Base-by-base conservation (phyloP, 2,113 vertebrate genomes). In the Cochlearius cochlearius region DNA sequence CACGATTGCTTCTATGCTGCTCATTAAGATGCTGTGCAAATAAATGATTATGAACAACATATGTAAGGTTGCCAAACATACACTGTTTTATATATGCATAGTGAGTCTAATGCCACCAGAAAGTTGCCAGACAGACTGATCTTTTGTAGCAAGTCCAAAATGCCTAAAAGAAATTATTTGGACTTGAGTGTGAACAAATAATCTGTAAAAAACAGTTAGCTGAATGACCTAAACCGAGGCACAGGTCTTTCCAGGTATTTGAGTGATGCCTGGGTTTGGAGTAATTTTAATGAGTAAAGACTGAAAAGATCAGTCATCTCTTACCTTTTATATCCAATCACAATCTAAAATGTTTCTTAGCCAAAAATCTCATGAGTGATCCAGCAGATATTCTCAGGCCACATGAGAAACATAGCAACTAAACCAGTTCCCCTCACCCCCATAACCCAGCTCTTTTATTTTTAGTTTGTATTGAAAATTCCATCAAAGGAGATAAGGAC, bases 1-100 rank as follows among this genome's bases (percentile, higher is more conserved):
- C 6, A 32, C 0, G 0, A 22, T 64, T 86, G 1, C 3, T 59
- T 83, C 68, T 69, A 2, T 52, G 30, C 6, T 71, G 10, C 23
- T 91, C 30, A 22, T 71, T 55, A 60, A 64, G 12, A 56, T 75
- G 12, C 12, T 66, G 36, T 68, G 39, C 30, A 78, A 81, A 58
- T 32, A 79, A 27, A 3, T 71, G 20, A 43, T 43, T 80, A 45
- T 27, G 15, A 88, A 8, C 9, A 45, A 30, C 29, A 26, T 27
- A 39, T 15, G 22, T 38, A 49, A 22, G 7, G 1, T n/a, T 32
- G 20, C 26, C 56, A 82, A 64, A 30, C 7, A 50, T 68, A 29
- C 6, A 15, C 4, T 27, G 14, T 17, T 93, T 92, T 58, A n/a
- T 19, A 30, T 26, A n/a, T 25, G 12, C 17, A 25, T 14, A 11